These are phyloP conservation scores for Ganaspis sp. DNA, from an alignment of 1,140 invertebrate species.

Conservation along the genomic window DNA sequence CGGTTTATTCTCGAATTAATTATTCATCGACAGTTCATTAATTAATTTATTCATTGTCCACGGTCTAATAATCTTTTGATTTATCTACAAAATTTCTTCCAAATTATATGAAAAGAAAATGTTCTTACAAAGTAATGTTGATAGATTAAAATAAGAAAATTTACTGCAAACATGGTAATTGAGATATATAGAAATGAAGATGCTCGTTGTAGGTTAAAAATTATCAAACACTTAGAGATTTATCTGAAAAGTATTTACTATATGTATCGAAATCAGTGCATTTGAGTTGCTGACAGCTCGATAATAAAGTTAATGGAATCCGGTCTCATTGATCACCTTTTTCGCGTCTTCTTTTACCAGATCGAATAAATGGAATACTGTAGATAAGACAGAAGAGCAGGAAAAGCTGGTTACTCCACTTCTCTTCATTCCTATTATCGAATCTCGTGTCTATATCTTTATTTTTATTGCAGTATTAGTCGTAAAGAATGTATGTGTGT, in stretches of 20 bases:
- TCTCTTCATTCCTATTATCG: not conserved
- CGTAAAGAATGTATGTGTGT: not conserved
- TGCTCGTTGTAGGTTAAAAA: not conserved
- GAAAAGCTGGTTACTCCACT: conserved; percentile 23
- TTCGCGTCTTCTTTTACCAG: conserved; percentile 8
- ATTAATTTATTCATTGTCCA: too few species aligned
- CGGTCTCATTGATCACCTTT: conserved; percentile 19
- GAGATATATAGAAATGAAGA: not conserved
- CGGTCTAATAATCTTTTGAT: too few species aligned
- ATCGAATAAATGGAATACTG: conserved; percentile 20
- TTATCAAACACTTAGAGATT: conserved; percentile 9
- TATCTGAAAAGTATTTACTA: conserved; percentile 12
- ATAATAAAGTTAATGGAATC: conserved; percentile 23
- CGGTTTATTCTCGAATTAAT: too few species aligned
- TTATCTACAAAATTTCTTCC: not conserved
- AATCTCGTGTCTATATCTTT: not conserved
- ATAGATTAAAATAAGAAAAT: not conserved
- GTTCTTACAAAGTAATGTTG: not conserved
- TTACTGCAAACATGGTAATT: not conserved
- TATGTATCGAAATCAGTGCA: not conserved
- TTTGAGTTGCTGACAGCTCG: conserved; percentile 8
- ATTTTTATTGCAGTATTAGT: conserved; percentile 7
- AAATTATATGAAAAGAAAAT: not conserved
- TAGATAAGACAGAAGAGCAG: not conserved
- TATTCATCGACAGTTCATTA: too few species aligned